Percentiles rank a stretch among this genome's conserved stretches.
Evolutionary conservation across 2,888 invertebrate species (phyloP).

Genomic region (Nipponacmea schrenckii): DNA sequence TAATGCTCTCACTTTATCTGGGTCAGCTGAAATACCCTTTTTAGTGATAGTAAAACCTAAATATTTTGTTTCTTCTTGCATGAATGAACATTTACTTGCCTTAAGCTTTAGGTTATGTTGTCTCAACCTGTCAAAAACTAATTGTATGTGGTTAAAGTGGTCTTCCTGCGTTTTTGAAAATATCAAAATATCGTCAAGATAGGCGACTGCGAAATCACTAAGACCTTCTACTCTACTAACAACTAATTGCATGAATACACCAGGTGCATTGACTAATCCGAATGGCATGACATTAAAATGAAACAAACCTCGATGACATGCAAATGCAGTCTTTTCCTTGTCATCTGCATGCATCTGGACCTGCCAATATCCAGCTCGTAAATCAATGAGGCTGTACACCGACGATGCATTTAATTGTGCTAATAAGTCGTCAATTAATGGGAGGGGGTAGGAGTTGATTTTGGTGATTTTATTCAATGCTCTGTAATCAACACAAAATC

Average conservation of each 20-base stretch:
- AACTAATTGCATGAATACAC: slow-evolving; percentile 26
- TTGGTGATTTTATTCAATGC: slow-evolving; percentile 24
- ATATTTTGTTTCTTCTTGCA: slow-evolving; percentile 22
- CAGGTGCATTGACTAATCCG: slow-evolving; percentile 26
- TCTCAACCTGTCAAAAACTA: slow-evolving; percentile 25
- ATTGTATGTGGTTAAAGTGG: slow-evolving; percentile 24
- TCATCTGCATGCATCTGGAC: slow-evolving; percentile 27
- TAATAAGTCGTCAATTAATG: slow-evolving; percentile 29
- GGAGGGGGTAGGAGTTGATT: slow-evolving; percentile 23
- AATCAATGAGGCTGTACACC: slow-evolving; percentile 24
- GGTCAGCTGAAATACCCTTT: slow-evolving; percentile 27
- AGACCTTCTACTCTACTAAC: slow-evolving; percentile 23
- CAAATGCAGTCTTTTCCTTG: slow-evolving; percentile 30
- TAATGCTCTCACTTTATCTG: slow-evolving; percentile 26
- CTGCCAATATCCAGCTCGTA: slow-evolving; percentile 31
- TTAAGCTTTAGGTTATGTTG: slow-evolving; percentile 25
- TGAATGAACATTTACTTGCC: slow-evolving; percentile 29
- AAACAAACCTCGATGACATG: slow-evolving; percentile 27
- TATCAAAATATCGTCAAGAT: slow-evolving; percentile 34
- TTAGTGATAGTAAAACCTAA: slow-evolving; percentile 23
- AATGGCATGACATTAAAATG: slow-evolving; percentile 25
- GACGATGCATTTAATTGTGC: slow-evolving; percentile 2
- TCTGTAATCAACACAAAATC: slow-evolving; percentile 7
- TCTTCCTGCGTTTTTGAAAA: slow-evolving; percentile 26
- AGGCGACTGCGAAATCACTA: slow-evolving; percentile 23